Percentiles rank a stretch among this genome's conserved stretches.
phyloP scores from a whole-genome alignment of 2,797 vertebrate genomes.

The Thaleichthys pacificus region DNA sequence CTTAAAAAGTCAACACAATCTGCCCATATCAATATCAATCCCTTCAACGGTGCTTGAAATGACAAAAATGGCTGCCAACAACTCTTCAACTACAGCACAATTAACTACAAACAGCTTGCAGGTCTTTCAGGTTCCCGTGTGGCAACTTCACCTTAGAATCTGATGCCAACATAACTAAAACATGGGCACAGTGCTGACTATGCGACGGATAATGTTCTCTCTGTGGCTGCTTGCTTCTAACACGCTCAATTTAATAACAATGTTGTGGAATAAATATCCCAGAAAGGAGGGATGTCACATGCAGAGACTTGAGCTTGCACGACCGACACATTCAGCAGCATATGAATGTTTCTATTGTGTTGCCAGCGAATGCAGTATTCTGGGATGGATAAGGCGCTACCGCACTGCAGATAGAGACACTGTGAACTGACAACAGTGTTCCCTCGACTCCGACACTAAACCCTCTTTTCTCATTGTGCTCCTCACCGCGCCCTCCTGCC shows the following conservation, averaged over 20 bases:
- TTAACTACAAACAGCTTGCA: no score
- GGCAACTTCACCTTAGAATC: conserved; percentile 13
- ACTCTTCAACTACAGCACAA: no score
- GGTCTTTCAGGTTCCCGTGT: neutral
- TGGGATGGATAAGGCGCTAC: neutral
- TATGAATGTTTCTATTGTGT: neutral
- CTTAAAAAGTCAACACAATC: no score
- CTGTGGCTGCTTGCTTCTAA: conserved; percentile 6
- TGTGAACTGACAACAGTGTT: conserved; percentile 13
- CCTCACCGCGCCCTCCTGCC: neutral
- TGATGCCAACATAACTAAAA: conserved; percentile 21
- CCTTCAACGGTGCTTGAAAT: no score
- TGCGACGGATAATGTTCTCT: conserved; percentile 11
- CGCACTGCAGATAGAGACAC: neutral
- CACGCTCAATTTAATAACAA: neutral
- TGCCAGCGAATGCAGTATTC: neutral
- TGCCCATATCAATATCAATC: no score
- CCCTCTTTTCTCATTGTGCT: conserved; percentile 1
- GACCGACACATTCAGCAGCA: no score
- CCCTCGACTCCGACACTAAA: conserved; percentile 8
- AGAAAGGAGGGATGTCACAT: no score
- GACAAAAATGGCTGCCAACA: no score
- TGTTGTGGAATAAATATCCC: no score
- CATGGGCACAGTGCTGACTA: conserved; percentile 3
- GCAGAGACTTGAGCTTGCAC: no score